phyloP scores from a whole-genome alignment of 2,113 vertebrate genomes.

The Monopterus albus region DNA sequence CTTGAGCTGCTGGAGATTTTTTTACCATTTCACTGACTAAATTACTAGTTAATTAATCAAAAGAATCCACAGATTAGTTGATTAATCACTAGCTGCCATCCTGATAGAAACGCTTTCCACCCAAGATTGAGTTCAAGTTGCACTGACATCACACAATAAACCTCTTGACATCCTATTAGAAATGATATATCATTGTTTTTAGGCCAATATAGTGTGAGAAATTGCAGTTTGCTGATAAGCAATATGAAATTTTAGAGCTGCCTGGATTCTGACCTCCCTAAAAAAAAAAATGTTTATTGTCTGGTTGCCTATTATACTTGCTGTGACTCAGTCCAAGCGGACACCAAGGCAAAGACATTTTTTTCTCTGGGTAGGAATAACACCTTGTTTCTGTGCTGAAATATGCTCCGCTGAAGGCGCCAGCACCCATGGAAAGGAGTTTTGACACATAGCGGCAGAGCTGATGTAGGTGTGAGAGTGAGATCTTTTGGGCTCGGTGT shows the following conservation, averaged over 20 bases:
- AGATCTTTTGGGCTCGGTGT: conserved; percentile 36
- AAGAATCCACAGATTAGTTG: background rate
- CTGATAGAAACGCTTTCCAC: background rate
- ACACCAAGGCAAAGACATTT: conserved; percentile 15
- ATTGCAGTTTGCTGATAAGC: background rate
- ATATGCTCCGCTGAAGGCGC: conserved; percentile 42
- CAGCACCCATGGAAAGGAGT: conserved; percentile 29
- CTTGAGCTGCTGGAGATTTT: too few relatives aligned
- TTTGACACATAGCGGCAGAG: conserved; percentile 49
- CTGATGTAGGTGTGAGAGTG: conserved; percentile 40
- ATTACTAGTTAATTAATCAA: background rate
- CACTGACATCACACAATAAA: background rate
- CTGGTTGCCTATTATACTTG: conserved; percentile 13
- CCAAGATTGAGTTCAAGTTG: too few relatives aligned
- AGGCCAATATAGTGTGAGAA: background rate
- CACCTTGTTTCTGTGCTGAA: conserved; percentile 55
- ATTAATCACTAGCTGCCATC: background rate
- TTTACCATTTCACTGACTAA: too few relatives aligned
- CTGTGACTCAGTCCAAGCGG: conserved; percentile 17
- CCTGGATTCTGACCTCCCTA: conserved; percentile 1
- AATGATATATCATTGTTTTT: background rate
- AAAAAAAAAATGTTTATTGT: conserved; percentile 3
- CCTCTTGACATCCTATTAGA: background rate
- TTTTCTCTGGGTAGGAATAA: conserved; percentile 53
- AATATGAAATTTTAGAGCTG: background rate